Evolutionary conservation across 2,113 vertebrate species (phyloP).

Genomic region (Eublepharis macularius): DNA sequence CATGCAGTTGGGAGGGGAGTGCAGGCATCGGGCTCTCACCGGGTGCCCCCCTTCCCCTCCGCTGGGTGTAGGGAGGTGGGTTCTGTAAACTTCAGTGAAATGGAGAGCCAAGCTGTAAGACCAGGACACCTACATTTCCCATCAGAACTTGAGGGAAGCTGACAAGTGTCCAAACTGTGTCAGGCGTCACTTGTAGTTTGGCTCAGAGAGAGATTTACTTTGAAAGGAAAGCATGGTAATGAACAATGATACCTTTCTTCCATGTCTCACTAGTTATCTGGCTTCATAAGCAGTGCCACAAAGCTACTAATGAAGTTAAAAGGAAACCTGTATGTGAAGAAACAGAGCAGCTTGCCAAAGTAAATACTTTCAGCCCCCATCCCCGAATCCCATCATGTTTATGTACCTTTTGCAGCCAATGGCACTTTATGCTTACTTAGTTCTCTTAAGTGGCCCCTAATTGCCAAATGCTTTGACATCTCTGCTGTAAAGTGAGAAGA

Average conservation of each 20-base stretch:
- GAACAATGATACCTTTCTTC: background rate
- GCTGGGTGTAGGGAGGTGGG: too few species aligned
- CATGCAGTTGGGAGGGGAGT: too few species aligned
- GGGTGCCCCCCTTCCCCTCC: too few species aligned
- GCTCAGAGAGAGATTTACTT: too few species aligned
- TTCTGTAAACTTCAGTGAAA: too few species aligned
- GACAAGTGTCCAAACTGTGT: too few species aligned
- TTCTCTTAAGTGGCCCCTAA: slow-evolving; percentile 42
- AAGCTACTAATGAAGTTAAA: slow-evolving; percentile 28
- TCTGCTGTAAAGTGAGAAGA: slow-evolving; percentile 34
- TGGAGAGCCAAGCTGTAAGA: too few species aligned
- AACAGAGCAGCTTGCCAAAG: slow-evolving; percentile 11
- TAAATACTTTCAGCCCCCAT: slow-evolving; percentile 26
- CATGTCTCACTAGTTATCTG: background rate
- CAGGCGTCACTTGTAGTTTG: too few species aligned
- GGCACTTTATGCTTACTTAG: slow-evolving; percentile 34
- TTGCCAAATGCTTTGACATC: slow-evolving; percentile 49
- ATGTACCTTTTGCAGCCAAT: slow-evolving; percentile 16
- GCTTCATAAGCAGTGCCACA: background rate
- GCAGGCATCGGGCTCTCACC: too few species aligned
- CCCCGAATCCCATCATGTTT: slow-evolving; percentile 27
- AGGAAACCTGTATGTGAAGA: background rate
- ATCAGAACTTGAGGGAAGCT: too few species aligned
- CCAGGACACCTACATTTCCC: too few species aligned
- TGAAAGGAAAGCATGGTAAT: background rate